A percentile compares a stretch with the other conserved stretches of the same genome.
Conservation (phyloP, 2,113 vertebrate genomes). For the Lophius piscatorius region DNA sequence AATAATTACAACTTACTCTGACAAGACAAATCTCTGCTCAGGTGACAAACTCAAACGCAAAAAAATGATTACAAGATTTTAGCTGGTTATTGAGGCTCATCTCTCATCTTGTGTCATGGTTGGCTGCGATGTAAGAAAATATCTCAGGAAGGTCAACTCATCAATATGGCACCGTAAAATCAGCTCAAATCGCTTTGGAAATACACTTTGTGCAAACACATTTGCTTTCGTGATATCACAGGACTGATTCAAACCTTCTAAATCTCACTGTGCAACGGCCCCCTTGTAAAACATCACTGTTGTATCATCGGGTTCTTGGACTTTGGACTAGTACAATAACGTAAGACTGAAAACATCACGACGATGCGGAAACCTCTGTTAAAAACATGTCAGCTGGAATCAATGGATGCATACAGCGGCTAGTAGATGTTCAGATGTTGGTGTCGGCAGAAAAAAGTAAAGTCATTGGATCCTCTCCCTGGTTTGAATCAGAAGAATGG, state of each 20-base stretch:
- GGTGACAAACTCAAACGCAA: neutral
- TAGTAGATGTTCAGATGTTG: slow-evolving; percentile 9
- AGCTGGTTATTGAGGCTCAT: slow-evolving; percentile 3
- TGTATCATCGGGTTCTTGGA: slow-evolving; percentile 14
- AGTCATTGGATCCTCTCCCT: neutral
- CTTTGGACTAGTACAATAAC: slow-evolving; percentile 19
- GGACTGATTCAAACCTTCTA: slow-evolving; percentile 10
- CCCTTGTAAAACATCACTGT: slow-evolving; percentile 29
- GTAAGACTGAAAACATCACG: slow-evolving; percentile 27
- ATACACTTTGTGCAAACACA: slow-evolving; percentile 34
- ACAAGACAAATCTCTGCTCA: neutral
- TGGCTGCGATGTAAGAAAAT: neutral
- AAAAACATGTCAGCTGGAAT: slow-evolving; percentile 18
- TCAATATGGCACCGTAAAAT: slow-evolving; percentile 64
- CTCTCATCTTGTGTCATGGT: neutral
- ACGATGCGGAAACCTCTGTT: slow-evolving; percentile 6
- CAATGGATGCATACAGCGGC: slow-evolving; percentile 24
- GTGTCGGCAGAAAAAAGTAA: slow-evolving; percentile 14
- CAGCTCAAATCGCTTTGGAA: slow-evolving; percentile 6
- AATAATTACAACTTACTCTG: too few species aligned
- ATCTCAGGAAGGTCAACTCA: neutral
- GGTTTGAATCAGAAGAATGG: slow-evolving; percentile 5
- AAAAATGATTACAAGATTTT: neutral
- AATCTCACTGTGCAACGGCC: slow-evolving; percentile 49
- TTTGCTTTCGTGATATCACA: slow-evolving; percentile 19